Percentiles rank a stretch among this genome's conserved stretches.
These are phyloP conservation scores for Elysia crispata DNA, from an alignment of 2,888 invertebrate species.

Conservation along the genomic window DNA sequence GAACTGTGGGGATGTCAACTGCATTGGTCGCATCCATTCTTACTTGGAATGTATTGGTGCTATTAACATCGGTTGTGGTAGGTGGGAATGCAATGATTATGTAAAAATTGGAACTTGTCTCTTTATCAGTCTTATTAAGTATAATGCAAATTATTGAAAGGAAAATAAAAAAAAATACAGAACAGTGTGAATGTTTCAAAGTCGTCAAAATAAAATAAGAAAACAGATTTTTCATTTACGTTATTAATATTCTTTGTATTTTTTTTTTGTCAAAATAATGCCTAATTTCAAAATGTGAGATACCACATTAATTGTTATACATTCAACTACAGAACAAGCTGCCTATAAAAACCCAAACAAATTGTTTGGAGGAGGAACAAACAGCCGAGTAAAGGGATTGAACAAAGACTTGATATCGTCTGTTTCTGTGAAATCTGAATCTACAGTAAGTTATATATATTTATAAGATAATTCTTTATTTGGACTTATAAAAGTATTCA, in stretches of 20 bases:
- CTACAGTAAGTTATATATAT: conserved; percentile 60
- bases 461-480: neutral
- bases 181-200: too few relatives aligned
- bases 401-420: conserved; percentile 34
- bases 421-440: conserved; percentile 57
- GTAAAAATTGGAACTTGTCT: neutral
- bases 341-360: conserved; percentile 65
- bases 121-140: too few relatives aligned
- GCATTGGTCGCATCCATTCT: conserved; percentile 82
- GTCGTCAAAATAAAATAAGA: too few relatives aligned
- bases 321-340: conserved; percentile 60
- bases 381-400: conserved; percentile 51
- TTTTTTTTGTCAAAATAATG: neutral
- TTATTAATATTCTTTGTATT: too few relatives aligned
- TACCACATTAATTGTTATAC: neutral
- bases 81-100: conserved; percentile 58
- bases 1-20: conserved; percentile 83
- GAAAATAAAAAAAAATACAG: too few relatives aligned
- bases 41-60: conserved; percentile 83
- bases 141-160: too few relatives aligned
- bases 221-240: too few relatives aligned
- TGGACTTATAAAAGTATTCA: neutral
- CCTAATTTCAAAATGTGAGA: neutral
- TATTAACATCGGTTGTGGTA: conserved; percentile 83
- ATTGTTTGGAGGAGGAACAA: conserved; percentile 47